These are phyloP conservation scores for Conus ventricosus DNA, from an alignment of 1,140 invertebrate genomes.

Conservation along the genomic window DNA sequence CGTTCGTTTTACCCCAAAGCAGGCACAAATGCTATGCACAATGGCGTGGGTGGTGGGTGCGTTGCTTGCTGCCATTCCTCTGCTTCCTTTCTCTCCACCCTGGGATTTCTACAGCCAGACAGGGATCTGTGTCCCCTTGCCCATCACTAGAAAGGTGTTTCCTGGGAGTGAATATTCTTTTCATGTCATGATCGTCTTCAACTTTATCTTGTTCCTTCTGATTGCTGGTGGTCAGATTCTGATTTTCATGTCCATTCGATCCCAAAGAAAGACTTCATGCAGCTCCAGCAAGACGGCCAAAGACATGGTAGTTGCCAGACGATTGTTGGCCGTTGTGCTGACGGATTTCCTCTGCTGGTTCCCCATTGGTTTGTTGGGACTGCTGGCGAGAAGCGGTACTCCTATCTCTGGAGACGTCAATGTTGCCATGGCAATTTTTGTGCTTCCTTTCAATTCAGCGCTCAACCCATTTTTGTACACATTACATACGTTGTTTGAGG, in stretches of 20 bases:
- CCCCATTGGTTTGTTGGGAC: conserved; percentile 30
- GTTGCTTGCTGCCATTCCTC: conserved; percentile 36
- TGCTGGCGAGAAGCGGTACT: conserved; percentile 47
- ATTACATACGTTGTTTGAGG: background rate
- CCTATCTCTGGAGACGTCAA: conserved; percentile 50
- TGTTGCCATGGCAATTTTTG: conserved; percentile 50
- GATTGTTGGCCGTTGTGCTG: conserved; percentile 39
- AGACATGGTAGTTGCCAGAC: conserved; percentile 45
- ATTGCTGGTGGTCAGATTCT: conserved; percentile 46
- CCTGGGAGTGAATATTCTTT: conserved; percentile 49
- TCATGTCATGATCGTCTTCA: conserved; percentile 48
- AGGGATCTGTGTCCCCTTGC: conserved; percentile 49
- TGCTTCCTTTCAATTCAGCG: conserved; percentile 54
- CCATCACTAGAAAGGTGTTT: conserved; percentile 36
- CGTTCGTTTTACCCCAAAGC: conserved; percentile 33
- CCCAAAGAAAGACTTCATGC: background rate
- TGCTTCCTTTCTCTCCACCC: conserved; percentile 30
- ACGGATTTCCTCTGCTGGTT: conserved; percentile 44
- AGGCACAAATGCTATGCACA: background rate
- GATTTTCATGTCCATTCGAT: conserved; percentile 45
- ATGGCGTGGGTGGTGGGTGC: conserved; percentile 37
- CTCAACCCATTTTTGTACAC: conserved; percentile 61
- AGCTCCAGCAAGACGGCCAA: conserved; percentile 14
- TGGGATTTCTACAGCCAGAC: conserved; percentile 53
- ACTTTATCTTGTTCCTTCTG: conserved; percentile 45